These are phyloP conservation scores for Cryptosula pallasiana DNA, from an alignment of 2,888 invertebrate species.

Conservation along the genomic window DNA sequence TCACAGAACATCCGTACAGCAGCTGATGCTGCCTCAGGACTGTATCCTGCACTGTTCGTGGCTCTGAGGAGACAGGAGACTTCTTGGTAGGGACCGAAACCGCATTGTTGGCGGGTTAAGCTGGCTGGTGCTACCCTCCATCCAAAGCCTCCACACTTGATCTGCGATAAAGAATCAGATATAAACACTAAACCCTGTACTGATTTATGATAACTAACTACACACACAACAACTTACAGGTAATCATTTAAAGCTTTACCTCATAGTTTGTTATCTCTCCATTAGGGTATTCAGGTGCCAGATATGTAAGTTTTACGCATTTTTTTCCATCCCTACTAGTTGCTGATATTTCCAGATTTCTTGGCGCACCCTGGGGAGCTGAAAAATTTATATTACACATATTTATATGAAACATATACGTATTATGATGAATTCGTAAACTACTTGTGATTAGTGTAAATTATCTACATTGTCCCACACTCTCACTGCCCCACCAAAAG, in stretches of 20 bases:
- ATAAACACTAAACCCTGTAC: too few species aligned
- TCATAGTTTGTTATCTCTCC: background rate
- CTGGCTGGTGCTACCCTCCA: background rate
- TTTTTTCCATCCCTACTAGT: background rate
- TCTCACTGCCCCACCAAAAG: too few species aligned
- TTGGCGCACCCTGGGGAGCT: background rate
- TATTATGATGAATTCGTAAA: too few species aligned
- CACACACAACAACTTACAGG: too few species aligned
- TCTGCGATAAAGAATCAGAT: too few species aligned
- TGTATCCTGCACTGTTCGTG: background rate
- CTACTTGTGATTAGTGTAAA: too few species aligned
- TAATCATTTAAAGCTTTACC: background rate
- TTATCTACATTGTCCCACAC: too few species aligned
- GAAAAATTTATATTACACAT: too few species aligned
- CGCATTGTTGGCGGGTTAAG: background rate
- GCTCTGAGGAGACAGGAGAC: background rate
- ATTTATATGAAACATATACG: too few species aligned
- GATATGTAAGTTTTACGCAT: background rate
- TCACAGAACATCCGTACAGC: background rate
- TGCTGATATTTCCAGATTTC: background rate
- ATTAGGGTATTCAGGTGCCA: background rate
- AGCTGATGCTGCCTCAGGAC: background rate
- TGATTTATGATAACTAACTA: too few species aligned
- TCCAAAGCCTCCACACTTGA: background rate
- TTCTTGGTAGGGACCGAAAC: background rate